These are phyloP conservation scores for Nipponia nippon DNA, from an alignment of 2,113 vertebrate genomes.

Conservation along the genomic window DNA sequence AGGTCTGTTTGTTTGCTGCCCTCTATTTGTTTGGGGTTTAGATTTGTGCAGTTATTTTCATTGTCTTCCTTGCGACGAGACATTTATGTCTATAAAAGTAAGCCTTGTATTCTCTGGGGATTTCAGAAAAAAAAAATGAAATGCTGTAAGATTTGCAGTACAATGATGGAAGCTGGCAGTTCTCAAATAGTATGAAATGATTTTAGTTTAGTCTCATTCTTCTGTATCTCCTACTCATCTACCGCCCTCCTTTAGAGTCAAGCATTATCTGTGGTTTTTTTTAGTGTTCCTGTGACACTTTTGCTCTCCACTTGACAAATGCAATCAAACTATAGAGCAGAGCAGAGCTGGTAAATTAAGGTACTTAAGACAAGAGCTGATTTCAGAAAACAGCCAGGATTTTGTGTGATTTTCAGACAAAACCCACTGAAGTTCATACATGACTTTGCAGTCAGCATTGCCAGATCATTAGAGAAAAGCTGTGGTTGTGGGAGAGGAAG, in stretches of 20 bases:
- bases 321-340: neutral
- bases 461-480: neutral
- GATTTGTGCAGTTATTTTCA: neutral
- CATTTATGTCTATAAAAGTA: neutral
- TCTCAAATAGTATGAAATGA: neutral
- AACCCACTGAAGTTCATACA: neutral
- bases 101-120: neutral
- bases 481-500: neutral
- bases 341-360: neutral
- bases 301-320: neutral
- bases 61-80: neutral
- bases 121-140: neutral
- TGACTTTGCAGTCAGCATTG: neutral
- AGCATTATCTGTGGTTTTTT: neutral
- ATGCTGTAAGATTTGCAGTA: neutral
- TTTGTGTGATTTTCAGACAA: neutral
- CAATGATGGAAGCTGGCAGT: slow-evolving; percentile 1
- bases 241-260: neutral
- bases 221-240: neutral
- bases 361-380: neutral
- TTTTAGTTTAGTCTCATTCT: neutral
- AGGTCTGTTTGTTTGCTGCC: neutral
- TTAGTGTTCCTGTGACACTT: neutral
- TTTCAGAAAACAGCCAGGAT: neutral
- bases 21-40: neutral